phyloP scores from a whole-genome alignment of 2,888 invertebrate genomes.

The Lumbricus terrestris region DNA sequence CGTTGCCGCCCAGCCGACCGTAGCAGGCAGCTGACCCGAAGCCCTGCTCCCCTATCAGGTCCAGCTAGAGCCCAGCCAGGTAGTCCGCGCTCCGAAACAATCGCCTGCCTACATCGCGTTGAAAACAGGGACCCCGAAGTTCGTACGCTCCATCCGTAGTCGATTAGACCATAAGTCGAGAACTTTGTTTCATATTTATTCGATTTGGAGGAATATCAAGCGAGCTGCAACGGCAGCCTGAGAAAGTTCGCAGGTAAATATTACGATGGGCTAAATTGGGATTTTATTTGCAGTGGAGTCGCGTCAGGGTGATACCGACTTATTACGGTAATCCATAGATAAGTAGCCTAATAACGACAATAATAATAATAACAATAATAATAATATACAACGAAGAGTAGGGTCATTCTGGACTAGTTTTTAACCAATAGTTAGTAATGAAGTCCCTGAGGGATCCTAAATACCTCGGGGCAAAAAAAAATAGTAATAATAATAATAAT shows the following conservation, averaged over 20 bases:
- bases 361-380: no score
- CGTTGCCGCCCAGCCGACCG: neutral
- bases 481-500: no score
- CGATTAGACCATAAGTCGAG: neutral
- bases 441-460: no score
- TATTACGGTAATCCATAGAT: no score
- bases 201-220: neutral
- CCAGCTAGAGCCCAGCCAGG: neutral
- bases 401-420: no score
- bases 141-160: neutral
- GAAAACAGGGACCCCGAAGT: neutral
- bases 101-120: neutral
- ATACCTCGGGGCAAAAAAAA: no score
- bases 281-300: no score
- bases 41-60: neutral
- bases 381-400: no score
- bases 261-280: neutral
- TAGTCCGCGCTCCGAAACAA: neutral
- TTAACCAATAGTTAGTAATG: no score
- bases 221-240: neutral
- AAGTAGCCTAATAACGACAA: no score
- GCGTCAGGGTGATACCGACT: no score
- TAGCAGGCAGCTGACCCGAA: neutral
- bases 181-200: neutral
- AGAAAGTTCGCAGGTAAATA: neutral